Percentiles rank a stretch among this genome's conserved stretches.
Conservation (phyloP, 2,113 vertebrate genomes). For the Syngnathus typhle region DNA sequence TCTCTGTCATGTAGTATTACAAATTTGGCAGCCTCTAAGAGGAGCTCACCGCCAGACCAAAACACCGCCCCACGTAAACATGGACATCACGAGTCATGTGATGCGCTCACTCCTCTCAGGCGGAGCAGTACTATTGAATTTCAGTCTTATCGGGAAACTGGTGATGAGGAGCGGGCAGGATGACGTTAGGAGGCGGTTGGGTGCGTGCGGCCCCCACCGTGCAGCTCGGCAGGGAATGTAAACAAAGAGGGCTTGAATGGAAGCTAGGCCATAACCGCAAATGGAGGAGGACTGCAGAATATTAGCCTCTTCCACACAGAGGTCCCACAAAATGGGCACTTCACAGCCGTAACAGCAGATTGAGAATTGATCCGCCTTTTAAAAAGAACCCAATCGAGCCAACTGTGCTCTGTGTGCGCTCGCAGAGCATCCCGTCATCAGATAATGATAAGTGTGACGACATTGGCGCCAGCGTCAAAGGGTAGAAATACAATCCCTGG, state of each 20-base stretch:
- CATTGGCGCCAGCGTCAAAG: background rate
- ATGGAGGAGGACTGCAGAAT: conserved; percentile 24
- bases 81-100: conserved; percentile 46
- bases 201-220: conserved; percentile 37
- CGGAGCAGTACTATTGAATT: conserved; percentile 37
- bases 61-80: conserved; percentile 35
- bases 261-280: conserved; percentile 8
- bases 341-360: background rate
- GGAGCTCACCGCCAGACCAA: conserved; percentile 7
- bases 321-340: background rate
- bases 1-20: conserved; percentile 11
- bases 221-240: conserved; percentile 53
- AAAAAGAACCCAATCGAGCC: background rate
- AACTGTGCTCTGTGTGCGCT: background rate
- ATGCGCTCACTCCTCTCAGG: conserved; percentile 30
- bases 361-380: background rate
- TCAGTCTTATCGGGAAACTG: conserved; percentile 47
- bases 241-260: conserved; percentile 60
- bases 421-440: background rate
- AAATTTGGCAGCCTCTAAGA: conserved; percentile 1
- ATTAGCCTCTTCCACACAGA: conserved; percentile 1
- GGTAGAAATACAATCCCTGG: background rate
- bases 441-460: background rate
- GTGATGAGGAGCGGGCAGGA: conserved; percentile 34
- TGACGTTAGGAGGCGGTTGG: conserved; percentile 39